Evolutionary conservation across 2,797 vertebrate species (phyloP), one percentile per base, ranked within the genome.

Genomic region (Aeoliscus strigatus): DNA sequence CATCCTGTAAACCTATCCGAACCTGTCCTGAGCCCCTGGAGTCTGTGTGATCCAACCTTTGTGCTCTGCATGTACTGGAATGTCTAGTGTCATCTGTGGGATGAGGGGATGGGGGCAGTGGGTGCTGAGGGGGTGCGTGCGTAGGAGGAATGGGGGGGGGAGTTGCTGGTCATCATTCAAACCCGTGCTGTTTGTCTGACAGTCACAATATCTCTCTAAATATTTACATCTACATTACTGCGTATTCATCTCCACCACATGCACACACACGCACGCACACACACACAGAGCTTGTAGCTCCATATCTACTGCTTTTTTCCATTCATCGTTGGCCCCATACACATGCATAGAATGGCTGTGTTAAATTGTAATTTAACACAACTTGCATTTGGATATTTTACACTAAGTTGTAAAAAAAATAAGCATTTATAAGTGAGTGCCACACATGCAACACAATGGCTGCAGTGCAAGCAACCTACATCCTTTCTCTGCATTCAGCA

Each of bases 211-310:
- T 86, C 70, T 82, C 70, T 84, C 75, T 75, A 89, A 89, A 89
- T 87, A 89, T 89, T 89, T 89, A 89, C 76, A 86, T 87, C 81
- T 83, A 59, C 80, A 77, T 84, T 78, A 80, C 77, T 84, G 84
- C 86, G 86, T 86, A 86, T 82, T 75, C 73, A 54, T 70, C 41
- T 75, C 46, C 40, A 30, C 41, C 54, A 14, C 43, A 39, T 34
- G 23, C 39, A 35, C 45, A 38, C 50, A 43, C 31, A 26, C 12
- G 10, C 52, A 36, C 26, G 21, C 43, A 34, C 27, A 4, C 34
- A 24, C 39, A 29, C 37, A 37, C 37, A 14, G 39, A 51, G 48
- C 21, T 46, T 44, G 35, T 72, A 67, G 76, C 62, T 80, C 61
- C 49, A 63, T 67, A 73, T 80, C 65, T 72, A 63, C 54, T 71